Percentiles rank a stretch among this genome's conserved stretches.
Conservation (phyloP, 2,113 vertebrate species). For the Etheostoma cragini region DNA sequence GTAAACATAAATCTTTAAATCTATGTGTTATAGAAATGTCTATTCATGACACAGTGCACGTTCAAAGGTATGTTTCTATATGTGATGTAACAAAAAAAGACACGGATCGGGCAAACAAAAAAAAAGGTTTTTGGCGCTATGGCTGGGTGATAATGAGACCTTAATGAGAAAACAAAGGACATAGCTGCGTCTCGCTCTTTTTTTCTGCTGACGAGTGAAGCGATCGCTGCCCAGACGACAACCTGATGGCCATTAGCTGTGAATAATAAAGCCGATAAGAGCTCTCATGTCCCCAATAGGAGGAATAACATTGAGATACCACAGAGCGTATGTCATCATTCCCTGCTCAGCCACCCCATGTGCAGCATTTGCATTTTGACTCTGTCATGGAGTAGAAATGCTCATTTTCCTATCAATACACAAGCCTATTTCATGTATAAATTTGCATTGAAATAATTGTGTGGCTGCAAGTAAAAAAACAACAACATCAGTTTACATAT, state of each 20-base stretch:
- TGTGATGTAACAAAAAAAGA: slow-evolving; percentile 5
- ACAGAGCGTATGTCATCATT: slow-evolving; percentile 60
- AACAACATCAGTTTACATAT: slow-evolving; percentile 28
- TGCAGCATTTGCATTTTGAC: slow-evolving; percentile 70
- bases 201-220: slow-evolving; percentile 68
- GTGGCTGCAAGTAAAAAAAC: neutral
- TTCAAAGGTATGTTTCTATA: neutral
- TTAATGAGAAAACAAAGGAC: slow-evolving; percentile 75
- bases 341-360: slow-evolving; percentile 17
- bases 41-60: neutral
- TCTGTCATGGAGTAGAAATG: slow-evolving; percentile 36
- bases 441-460: slow-evolving; percentile 64
- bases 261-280: slow-evolving; percentile 73
- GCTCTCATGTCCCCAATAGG: slow-evolving; percentile 51
- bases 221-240: slow-evolving; percentile 48
- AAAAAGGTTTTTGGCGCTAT: slow-evolving; percentile 28
- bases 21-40: too few relatives aligned
- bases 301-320: slow-evolving; percentile 57
- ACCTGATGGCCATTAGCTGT: slow-evolving; percentile 70
- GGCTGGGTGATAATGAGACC: slow-evolving; percentile 55
- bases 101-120: slow-evolving; percentile 11
- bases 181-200: slow-evolving; percentile 42
- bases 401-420: slow-evolving; percentile 55
- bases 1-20: neutral
- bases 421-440: slow-evolving; percentile 35